These are phyloP conservation scores for Lerista edwardsae DNA, from an alignment of 2,797 vertebrate genomes.

Conservation along the genomic window DNA sequence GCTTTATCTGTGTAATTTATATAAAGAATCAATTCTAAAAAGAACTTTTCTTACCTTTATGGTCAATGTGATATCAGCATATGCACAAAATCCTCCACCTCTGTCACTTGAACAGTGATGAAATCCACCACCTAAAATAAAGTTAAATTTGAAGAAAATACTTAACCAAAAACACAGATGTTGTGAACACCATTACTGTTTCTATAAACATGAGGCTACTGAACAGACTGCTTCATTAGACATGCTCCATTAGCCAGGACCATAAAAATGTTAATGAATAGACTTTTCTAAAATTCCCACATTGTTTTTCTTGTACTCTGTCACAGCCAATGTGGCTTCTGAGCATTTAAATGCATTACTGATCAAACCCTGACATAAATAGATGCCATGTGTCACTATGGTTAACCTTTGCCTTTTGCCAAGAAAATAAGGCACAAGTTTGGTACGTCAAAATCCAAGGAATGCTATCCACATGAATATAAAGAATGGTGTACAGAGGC, in stretches of 20 bases:
- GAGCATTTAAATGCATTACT: accelerated
- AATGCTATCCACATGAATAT: not conserved
- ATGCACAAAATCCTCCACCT: conserved; percentile 97
- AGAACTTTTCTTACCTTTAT: conserved; percentile 85
- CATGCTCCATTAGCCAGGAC: not conserved
- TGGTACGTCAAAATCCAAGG: not conserved
- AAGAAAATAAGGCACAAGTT: not conserved
- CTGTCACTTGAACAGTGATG: conserved; percentile 95
- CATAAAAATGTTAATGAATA: not conserved
- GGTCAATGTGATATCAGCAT: conserved; percentile 93
- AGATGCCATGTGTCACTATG: not conserved
- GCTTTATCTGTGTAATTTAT: not conserved
- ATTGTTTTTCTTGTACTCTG: not conserved
- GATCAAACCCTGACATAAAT: not conserved
- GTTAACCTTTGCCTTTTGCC: not conserved
- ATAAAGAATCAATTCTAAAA: not conserved
- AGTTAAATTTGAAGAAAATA: not conserved
- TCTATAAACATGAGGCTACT: not conserved
- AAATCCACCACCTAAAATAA: conserved; percentile 88
- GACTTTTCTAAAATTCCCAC: not conserved
- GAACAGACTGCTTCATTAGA: not conserved
- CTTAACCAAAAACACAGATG: conserved; percentile 7
- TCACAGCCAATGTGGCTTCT: not conserved
- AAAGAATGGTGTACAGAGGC: not conserved
- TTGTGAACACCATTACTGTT: accelerated